Evolutionary conservation across 2,797 vertebrate species (phyloP), one percentile per base, ranked within the genome.

Genomic region (Remorina albescens): DNA sequence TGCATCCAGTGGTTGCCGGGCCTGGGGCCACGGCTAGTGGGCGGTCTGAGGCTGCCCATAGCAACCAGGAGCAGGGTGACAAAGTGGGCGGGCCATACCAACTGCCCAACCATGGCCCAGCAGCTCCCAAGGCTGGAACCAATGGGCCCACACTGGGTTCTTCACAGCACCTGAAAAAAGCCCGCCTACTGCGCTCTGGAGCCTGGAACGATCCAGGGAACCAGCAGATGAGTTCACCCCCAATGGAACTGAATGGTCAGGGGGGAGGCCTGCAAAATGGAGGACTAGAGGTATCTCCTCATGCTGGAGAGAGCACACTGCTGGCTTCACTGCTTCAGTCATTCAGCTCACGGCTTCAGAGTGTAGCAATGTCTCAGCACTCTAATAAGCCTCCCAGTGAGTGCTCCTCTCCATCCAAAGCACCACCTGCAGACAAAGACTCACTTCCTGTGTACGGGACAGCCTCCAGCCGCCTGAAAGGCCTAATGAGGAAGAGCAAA

Each of bases 1-100:
- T 99, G 98, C 98, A 99, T 98, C 98, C 97, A 93, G 96, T 98
- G 93, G 96, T 96, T 85, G 96, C 96, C 92, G 97, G 96, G 92
- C 96, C 97, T 91, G 95, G 95, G 93, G 96, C 97, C 95, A 93
- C 95, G 76, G 85, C 96, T 85, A 96, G 96, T 88, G 95, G 96
- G 90, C 96, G 95, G 89, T 96, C 96, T 61, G 95, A 95, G 80
- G 89, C 95, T 89, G 95, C 94, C 85, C 95, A 90, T 82, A 94
- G 93, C 89, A 95, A 95, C 84, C 95, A 96, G 74, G 95, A 97
- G 90, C 96, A 96, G 89, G 95, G 94, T 70, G 95, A 96, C 82
- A 96, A 96, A 83, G 90, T 94, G 80, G 95, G 95, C 59, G 94
- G 94, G 82, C 93, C 92, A 73, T 95, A 96, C 85, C 94, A 89